Percentiles rank a stretch among this genome's conserved stretches.
These are phyloP conservation scores for Micronycteris hirsuta DNA, from an alignment of 2,113 vertebrate species.

Conservation along the genomic window DNA sequence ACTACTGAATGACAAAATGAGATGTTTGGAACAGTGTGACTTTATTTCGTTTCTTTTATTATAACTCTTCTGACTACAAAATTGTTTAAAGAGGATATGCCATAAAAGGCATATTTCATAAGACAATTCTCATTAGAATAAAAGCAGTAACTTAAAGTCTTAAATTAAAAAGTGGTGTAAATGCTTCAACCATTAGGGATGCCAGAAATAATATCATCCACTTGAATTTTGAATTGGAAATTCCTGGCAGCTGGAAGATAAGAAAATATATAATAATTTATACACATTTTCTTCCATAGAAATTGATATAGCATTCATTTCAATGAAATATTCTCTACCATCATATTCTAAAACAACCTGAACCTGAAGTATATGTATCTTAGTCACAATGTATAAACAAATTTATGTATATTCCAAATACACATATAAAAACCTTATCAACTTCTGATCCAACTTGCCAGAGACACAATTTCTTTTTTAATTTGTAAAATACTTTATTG, in stretches of 20 bases:
- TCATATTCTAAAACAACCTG: neutral
- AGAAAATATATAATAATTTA: neutral
- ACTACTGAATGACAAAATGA: neutral
- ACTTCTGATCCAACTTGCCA: neutral
- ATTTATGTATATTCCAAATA: neutral
- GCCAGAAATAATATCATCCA: neutral
- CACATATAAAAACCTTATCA: neutral
- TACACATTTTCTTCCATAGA: neutral
- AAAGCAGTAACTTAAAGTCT: conserved; percentile 12
- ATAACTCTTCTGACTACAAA: neutral
- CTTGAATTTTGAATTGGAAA: neutral
- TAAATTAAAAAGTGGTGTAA: conserved; percentile 14
- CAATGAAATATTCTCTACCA: neutral
- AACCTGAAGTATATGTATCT: neutral
- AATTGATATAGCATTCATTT: neutral
- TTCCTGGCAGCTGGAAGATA: neutral
- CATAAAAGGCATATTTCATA: neutral
- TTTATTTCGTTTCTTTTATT: conserved; percentile 9
- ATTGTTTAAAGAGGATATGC: neutral
- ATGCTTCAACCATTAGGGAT: neutral
- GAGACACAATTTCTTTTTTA: neutral
- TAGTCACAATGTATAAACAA: neutral
- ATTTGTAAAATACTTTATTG: too few species aligned
- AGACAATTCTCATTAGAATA: conserved; percentile 27
- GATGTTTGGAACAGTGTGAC: neutral